Percentiles rank a stretch among this genome's conserved stretches.
phyloP scores from a whole-genome alignment of 1,140 invertebrate species.

The Euura saliciscinereae region DNA sequence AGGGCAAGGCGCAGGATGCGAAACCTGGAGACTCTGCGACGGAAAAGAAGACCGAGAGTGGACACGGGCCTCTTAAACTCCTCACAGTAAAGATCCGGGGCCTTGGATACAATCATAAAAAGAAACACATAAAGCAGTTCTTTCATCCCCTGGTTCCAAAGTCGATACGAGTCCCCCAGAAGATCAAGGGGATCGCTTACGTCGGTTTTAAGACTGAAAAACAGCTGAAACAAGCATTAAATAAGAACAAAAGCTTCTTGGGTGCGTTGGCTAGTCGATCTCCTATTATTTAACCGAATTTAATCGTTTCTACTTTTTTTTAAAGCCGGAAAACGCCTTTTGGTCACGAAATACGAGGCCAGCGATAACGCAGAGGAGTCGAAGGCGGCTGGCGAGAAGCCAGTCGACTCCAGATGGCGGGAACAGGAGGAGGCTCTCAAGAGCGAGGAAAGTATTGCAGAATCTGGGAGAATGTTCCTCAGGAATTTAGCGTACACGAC shows the following conservation, averaged over 20 bases:
- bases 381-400: conserved; percentile 45
- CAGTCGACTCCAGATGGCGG: conserved; percentile 66
- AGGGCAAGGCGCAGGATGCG: conserved; percentile 32
- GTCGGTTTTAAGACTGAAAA: conserved; percentile 87
- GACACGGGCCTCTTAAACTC: conserved; percentile 59
- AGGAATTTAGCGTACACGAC: conserved; percentile 91
- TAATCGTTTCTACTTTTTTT: conserved; percentile 27
- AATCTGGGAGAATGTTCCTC: conserved; percentile 93
- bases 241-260: conserved; percentile 87
- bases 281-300: background rate
- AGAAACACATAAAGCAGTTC: conserved; percentile 84
- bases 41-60: conserved; percentile 39
- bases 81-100: conserved; percentile 72
- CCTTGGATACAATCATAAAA: conserved; percentile 73
- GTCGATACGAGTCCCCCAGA: conserved; percentile 79
- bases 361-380: conserved; percentile 56
- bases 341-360: conserved; percentile 68
- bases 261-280: conserved; percentile 56
- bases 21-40: conserved; percentile 36
- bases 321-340: conserved; percentile 69
- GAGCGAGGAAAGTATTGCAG: conserved; percentile 82
- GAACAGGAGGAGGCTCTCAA: conserved; percentile 72
- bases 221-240: conserved; percentile 80
- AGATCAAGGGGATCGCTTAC: conserved; percentile 86
- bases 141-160: conserved; percentile 80